Conservation (phyloP, 1,140 invertebrate genomes). For the Popillia japonica region DNA sequence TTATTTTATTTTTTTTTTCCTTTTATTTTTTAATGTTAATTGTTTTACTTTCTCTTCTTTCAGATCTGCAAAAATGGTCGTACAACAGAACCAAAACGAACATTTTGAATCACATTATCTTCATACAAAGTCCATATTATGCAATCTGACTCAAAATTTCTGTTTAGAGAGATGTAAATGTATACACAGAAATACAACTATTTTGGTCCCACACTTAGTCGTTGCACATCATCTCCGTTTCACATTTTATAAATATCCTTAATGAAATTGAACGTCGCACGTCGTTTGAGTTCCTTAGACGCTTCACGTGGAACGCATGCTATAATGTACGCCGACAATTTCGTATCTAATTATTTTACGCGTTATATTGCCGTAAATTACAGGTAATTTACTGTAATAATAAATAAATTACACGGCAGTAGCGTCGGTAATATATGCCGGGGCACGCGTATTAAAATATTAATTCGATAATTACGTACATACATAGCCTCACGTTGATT, state of each 20-base stretch:
- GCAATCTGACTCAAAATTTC: no score
- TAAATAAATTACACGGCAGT: conserved; percentile 1
- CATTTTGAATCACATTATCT: no score
- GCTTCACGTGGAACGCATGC: background rate
- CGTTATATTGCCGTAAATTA: background rate
- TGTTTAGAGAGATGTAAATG: no score
- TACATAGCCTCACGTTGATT: no score
- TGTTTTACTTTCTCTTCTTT: no score
- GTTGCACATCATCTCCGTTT: background rate
- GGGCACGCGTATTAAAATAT: conserved; percentile 2
- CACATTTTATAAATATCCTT: conserved; percentile 11
- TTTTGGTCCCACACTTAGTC: background rate
- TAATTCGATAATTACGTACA: background rate
- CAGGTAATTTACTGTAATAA: conserved; percentile 11
- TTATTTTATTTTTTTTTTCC: no score
- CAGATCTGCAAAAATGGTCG: no score
- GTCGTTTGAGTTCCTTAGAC: background rate
- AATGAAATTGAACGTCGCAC: conserved; percentile 7
- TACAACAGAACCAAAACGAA: no score
- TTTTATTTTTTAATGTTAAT: no score
- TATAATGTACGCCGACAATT: background rate
- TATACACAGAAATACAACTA: no score
- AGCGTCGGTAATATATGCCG: background rate
- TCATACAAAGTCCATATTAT: no score
- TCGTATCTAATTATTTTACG: conserved; percentile 7